A percentile compares a stretch with the other conserved stretches of the same genome.
These are phyloP conservation scores for Drosophila nasuta DNA, from an alignment of 1,140 invertebrate genomes.

Conservation along the genomic window DNA sequence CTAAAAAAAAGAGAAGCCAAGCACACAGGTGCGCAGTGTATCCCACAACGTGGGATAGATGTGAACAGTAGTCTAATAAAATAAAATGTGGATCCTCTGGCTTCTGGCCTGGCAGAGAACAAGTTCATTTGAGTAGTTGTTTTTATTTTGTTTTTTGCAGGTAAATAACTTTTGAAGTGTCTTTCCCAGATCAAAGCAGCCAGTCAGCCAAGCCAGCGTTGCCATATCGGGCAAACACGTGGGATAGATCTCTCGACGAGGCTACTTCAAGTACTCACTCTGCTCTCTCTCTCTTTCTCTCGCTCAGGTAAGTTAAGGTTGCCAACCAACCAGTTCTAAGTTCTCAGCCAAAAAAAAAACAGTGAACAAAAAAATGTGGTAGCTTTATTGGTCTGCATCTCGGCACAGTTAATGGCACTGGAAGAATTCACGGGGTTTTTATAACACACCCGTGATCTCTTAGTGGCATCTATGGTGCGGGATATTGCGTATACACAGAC, in stretches of 20 bases:
- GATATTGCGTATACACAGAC: constrained; percentile 58
- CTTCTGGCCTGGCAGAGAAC: constrained; percentile 8
- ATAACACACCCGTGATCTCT: constrained; percentile 85
- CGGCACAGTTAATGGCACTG: constrained; percentile 86
- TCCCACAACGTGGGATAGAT: constrained; percentile 52
- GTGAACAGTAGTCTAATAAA: constrained; percentile 21
- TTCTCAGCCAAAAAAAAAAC: too few species aligned
- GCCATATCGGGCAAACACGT: constrained; percentile 27
- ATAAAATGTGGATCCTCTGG: constrained; percentile 3
- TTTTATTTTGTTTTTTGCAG: not conserved
- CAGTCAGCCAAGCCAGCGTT: not conserved
- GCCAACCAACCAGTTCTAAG: not conserved
- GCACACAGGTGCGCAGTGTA: constrained; percentile 41
- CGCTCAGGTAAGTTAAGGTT: not conserved
- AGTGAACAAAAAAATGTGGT: not conserved
- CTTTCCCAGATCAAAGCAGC: constrained; percentile 12
- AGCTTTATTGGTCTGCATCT: constrained; percentile 51
- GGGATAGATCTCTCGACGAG: constrained; percentile 22
- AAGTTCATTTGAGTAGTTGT: constrained; percentile 7
- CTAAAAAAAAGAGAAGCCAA: not conserved
- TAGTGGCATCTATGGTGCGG: constrained; percentile 86
- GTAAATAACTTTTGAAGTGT: constrained; percentile 21
- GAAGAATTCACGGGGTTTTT: constrained; percentile 85
- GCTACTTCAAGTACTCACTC: constrained; percentile 14
- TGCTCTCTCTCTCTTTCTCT: not conserved